Conservation (phyloP, 2,113 vertebrate genomes). For the Dendropsophus ebraccatus region DNA sequence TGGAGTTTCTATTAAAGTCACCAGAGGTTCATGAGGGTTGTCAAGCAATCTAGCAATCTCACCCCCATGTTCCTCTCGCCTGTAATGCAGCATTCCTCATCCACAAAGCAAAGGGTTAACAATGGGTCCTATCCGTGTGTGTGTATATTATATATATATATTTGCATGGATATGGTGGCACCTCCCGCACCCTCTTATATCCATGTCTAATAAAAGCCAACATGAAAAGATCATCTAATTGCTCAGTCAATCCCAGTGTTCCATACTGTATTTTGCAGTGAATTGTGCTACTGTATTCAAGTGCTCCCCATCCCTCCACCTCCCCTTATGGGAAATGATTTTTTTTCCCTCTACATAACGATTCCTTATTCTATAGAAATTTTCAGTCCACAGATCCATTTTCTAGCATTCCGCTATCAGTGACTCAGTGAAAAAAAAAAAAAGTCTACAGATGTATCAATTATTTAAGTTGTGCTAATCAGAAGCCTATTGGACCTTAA, state of each 20-base stretch:
- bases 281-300: conserved; percentile 13
- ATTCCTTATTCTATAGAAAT: conserved; percentile 49
- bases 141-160: neutral
- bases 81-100: neutral
- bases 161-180: neutral
- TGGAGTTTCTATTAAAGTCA: conserved; percentile 31
- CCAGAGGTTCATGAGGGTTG: neutral
- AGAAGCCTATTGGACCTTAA: conserved; percentile 60
- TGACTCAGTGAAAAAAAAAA: conserved; percentile 50
- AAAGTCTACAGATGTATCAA: conserved; percentile 61
- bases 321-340: neutral
- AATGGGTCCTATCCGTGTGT: neutral
- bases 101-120: conserved; percentile 1
- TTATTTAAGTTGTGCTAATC: conserved; percentile 68
- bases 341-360: conserved; percentile 22
- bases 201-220: neutral
- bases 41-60: neutral
- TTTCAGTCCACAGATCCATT: conserved; percentile 59
- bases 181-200: neutral
- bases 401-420: conserved; percentile 62
- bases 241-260: neutral
- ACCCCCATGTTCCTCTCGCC: neutral
- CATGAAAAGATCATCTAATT: conserved; percentile 34
- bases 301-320: neutral
- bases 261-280: conserved; percentile 23